Conservation (phyloP, 2,797 vertebrate genomes). For the Sebastes umbrosus region DNA sequence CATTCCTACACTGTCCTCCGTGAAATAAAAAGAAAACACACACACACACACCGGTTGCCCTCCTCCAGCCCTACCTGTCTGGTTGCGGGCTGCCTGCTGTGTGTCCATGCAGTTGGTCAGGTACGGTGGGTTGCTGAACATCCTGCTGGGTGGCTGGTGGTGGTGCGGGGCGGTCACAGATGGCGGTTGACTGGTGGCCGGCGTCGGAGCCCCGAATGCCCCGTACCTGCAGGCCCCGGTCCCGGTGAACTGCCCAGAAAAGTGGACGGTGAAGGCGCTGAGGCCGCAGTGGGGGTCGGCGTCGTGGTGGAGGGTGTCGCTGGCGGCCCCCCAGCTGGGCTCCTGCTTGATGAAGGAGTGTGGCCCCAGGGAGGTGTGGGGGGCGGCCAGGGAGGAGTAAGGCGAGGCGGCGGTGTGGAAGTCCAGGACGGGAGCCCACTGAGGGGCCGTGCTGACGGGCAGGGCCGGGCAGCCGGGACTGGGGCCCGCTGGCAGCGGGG, state of each 20-base stretch:
- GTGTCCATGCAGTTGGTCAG: conserved; percentile 95
- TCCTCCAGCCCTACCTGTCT: conserved; percentile 80
- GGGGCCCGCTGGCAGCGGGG: conserved; percentile 83
- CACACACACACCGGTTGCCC: not conserved
- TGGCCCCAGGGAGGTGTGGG: conserved; percentile 87
- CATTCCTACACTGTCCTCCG: not conserved
- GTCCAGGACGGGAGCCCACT: conserved; percentile 92
- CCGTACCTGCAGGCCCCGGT: conserved; percentile 96
- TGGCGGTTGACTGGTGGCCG: conserved; percentile 76
- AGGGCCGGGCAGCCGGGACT: conserved; percentile 86
- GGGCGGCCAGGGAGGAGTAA: conserved; percentile 87
- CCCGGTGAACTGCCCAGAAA: conserved; percentile 97
- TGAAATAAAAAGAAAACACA: not conserved
- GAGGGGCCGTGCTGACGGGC: conserved; percentile 90
- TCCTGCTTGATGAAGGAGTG: conserved; percentile 99
- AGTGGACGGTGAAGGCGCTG: conserved; percentile 97
- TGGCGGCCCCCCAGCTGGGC: conserved; percentile 90
- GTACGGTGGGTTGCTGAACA: conserved; percentile 94
- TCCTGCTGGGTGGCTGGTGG: conserved; percentile 90
- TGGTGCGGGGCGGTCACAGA: conserved; percentile 90
- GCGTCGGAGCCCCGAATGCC: conserved; percentile 85
- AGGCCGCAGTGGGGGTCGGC: conserved; percentile 90
- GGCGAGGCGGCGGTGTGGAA: conserved; percentile 89
- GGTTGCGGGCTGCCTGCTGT: conserved; percentile 89
- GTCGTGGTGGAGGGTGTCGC: conserved; percentile 85